Evolutionary conservation across 2,888 invertebrate species (phyloP), one percentile per base, ranked within the genome.

Genomic region (Pyrrhopygopsis socrates): DNA sequence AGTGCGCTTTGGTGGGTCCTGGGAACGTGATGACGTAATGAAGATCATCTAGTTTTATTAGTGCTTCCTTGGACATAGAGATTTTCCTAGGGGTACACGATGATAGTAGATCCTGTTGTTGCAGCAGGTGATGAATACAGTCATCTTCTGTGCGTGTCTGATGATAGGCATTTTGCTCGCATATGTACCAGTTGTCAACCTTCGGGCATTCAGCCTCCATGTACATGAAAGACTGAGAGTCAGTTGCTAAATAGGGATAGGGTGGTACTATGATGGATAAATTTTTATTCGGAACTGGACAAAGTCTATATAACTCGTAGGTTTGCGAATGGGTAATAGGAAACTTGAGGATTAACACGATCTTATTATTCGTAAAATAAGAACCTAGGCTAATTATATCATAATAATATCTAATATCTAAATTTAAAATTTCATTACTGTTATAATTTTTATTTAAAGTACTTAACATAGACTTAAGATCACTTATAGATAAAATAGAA

Each of bases 81-180:
- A 58, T 58, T 3, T 13, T 22, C 9, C 58, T 58, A 58, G 22
- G 58, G 13, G 13, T 24, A 58, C 58, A 58, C 24, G 58, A 58
- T 58, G 58, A 24, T 58, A 58, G 58, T 24, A 58, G 24, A 1
- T 58, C 58, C 24, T 58, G 58, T 24, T 58, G 58, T 58, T 58
- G 58, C 13, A 58, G 58, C 13, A 58, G 11, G 13, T 58, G 58
- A 13, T 58, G 58, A 58, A 58, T 24, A 24, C 58, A 58, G 58
- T 58, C 58, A 58, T 58, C 58, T 58, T 58, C 58, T 8, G 58
- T 58, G 58, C 24, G 58, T 24, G 58, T 58, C 24, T 58, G 58
- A 58, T 58, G 58, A 58, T 58, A 58, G 9, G 58, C 58, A 58
- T 58, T 58, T 58, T 58, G 58, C 58, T 58, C 58, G 58, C 58